These are phyloP conservation scores for Pseudochaenichthys georgianus DNA, from an alignment of 2,797 vertebrate genomes.

Conservation along the genomic window DNA sequence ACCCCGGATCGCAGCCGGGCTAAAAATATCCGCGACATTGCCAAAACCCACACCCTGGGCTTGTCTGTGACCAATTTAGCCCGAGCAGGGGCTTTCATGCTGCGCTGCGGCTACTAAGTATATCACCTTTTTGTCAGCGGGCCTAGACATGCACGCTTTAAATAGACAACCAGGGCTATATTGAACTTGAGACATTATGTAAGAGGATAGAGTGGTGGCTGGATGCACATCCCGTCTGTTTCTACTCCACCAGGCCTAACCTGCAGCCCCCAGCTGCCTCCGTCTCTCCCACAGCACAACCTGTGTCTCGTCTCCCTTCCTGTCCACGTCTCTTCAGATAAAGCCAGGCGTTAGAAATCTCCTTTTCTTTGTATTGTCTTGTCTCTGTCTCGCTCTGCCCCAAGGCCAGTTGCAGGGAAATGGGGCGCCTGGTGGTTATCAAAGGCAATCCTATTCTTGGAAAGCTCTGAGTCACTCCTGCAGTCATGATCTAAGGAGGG, in stretches of 20 bases:
- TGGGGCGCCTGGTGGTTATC: slow-evolving; percentile 68
- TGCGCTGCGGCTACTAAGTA: slow-evolving; percentile 76
- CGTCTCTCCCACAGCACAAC: slow-evolving; percentile 42
- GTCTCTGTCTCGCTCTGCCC: slow-evolving; percentile 36
- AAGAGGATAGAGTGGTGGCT: slow-evolving; percentile 82
- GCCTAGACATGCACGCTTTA: slow-evolving; percentile 78
- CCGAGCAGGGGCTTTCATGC: slow-evolving; percentile 82
- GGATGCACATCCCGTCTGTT: slow-evolving; percentile 72
- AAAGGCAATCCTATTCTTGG: slow-evolving; percentile 81
- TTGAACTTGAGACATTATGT: slow-evolving; percentile 87
- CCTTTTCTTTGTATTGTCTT: slow-evolving; percentile 36
- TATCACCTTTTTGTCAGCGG: slow-evolving; percentile 87
- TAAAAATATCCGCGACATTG: slow-evolving; percentile 83
- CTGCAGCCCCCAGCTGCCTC: slow-evolving; percentile 67
- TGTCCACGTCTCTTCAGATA: slow-evolving; percentile 40
- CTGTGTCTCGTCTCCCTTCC: slow-evolving; percentile 27
- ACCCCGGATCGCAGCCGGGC: slow-evolving; percentile 70
- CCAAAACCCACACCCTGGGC: slow-evolving; percentile 79
- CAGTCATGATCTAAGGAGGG: slow-evolving; percentile 63
- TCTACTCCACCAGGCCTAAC: slow-evolving; percentile 58
- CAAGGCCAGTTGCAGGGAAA: slow-evolving; percentile 66
- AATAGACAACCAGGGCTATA: slow-evolving; percentile 82
- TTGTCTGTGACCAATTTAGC: slow-evolving; percentile 83
- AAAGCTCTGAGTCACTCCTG: slow-evolving; percentile 78
- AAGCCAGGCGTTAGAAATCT: slow-evolving; percentile 45